Percentiles rank a stretch among this genome's conserved stretches.
Conservation (phyloP, 1,140 invertebrate genomes). For the Ptiloglossa arizonensis region DNA sequence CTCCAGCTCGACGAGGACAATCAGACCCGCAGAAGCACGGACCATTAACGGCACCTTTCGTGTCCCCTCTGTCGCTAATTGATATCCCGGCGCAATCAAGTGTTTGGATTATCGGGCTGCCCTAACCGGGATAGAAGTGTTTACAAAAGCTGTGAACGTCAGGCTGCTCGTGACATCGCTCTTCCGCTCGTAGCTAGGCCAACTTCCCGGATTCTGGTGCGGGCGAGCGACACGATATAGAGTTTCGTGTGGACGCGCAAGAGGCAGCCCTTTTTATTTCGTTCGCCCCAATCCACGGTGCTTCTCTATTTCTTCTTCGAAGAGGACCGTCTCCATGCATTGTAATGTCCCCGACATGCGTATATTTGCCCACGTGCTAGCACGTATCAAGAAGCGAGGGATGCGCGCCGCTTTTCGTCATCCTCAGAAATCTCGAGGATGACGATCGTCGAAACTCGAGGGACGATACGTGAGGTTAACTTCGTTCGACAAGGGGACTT, state of each 20-base stretch:
- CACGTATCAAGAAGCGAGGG: too few species aligned
- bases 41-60: constrained; percentile 41
- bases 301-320: constrained; percentile 9
- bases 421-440: too few species aligned
- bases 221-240: constrained; percentile 55
- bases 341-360: constrained; percentile 33
- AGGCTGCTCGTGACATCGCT: constrained; percentile 72
- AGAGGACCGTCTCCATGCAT: constrained; percentile 37
- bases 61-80: constrained; percentile 71
- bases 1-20: not conserved
- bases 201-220: constrained; percentile 50
- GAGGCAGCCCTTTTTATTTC: constrained; percentile 20
- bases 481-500: too few species aligned
- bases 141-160: constrained; percentile 77
- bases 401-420: too few species aligned
- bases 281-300: not conserved
- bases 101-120: constrained; percentile 77
- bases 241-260: constrained; percentile 67
- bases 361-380: too few species aligned
- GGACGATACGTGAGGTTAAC: too few species aligned
- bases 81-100: constrained; percentile 80
- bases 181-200: constrained; percentile 32
- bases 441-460: too few species aligned
- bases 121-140: constrained; percentile 65
- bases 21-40: not conserved